Percentiles rank a stretch among this genome's conserved stretches.
phyloP scores from a whole-genome alignment of 2,113 vertebrate species.

The Agelaius phoeniceus region DNA sequence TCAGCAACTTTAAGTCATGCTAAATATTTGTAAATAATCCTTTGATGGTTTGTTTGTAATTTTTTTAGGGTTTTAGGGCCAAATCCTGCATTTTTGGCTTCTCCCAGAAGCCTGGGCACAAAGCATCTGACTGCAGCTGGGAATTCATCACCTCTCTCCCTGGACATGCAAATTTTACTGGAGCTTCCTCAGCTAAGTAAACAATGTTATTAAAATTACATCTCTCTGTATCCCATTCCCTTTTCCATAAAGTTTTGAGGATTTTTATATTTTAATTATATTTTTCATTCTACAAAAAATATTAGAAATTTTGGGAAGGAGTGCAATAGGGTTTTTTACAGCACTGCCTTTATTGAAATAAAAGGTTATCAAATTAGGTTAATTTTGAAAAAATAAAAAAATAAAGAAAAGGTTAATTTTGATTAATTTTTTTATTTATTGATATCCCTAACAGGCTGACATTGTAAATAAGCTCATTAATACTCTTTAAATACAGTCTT shows the following conservation, averaged over 20 bases:
- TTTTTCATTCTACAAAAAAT: neutral
- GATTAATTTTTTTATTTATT: neutral
- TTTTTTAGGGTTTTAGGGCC: neutral
- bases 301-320: neutral
- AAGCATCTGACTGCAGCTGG: accelerated
- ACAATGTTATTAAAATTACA: neutral
- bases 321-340: neutral
- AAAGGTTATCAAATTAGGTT: neutral
- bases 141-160: neutral
- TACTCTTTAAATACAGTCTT: neutral
- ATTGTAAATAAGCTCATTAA: neutral
- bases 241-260: neutral
- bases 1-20: neutral
- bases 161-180: neutral
- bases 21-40: neutral
- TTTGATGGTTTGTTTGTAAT: neutral
- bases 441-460: neutral
- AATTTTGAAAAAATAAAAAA: no score
- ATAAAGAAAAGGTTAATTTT: neutral
- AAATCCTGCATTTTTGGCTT: neutral
- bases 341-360: neutral
- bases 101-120: neutral
- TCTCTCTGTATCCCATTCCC: neutral
- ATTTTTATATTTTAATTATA: neutral
- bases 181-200: neutral